Base-by-base conservation (phyloP, 2,888 invertebrate genomes). In the Hyposoter dolosus region DNA sequence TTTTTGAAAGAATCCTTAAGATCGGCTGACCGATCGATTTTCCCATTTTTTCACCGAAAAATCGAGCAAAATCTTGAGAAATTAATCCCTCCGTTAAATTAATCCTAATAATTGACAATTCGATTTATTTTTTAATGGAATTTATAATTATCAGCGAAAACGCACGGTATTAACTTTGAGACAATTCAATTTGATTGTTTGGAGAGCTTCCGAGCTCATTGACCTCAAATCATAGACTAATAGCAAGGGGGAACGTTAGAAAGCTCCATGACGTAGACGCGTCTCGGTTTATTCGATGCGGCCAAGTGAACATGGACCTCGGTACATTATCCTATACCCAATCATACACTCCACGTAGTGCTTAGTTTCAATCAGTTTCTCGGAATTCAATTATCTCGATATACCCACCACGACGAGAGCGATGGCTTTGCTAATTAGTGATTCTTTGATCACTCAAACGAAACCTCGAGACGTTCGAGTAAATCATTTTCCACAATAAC, bases 321-420 rank as follows among this genome's bases (percentile, higher is more conserved):
- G 19, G 53, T 56, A 56, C 53, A 72, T 15, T 56, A 56, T 72
- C 40, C 53, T 72, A 32, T 72, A 19, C 35, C 40, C 40, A 74
- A 23, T 32, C 74, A 23, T 40, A 60, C 40, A 40, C 60, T 23
- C 23, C 17, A 40, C 7, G 15, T 40, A 19, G 56, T 74, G 35
- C 40, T 40, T 15, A 43, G 43, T 60, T 74, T 74, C 56, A 74
- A 74, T 74, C 43, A 60, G 56, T 56, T 35, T 5, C 35, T 72
- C 40, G 9, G 56, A 74, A 74, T 40, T 35, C n/a, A 72, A 72
- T 72, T 56, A 56, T 12, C 28, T 28, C 28, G n/a, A 6, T 28
- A 60, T 60, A 28, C 3, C 3, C 12, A 40, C 40, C 15, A 23
- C 15, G 28, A 28, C 12, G 5, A 28, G 12, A 28, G 10, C 28